Conservation (phyloP, 2,113 vertebrate species). For the Pelmatolapia mariae region DNA sequence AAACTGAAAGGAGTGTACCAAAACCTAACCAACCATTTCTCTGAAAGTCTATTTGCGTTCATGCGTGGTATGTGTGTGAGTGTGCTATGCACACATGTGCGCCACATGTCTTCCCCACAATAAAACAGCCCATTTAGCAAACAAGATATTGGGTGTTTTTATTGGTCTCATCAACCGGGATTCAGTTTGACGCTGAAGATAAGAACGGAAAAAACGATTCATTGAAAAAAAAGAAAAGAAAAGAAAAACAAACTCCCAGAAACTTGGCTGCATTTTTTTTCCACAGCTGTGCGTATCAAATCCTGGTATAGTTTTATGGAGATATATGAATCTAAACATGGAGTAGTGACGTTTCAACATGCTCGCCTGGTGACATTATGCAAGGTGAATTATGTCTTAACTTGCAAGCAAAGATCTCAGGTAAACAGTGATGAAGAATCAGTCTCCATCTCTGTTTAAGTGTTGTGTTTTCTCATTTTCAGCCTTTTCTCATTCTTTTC, state of each 20-base stretch:
- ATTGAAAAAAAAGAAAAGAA: not conserved
- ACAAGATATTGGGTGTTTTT: constrained; percentile 22
- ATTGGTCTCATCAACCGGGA: constrained; percentile 9
- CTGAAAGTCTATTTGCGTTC: not conserved
- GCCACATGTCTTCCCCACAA: not conserved
- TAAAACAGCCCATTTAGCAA: not conserved
- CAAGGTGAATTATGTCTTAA: not conserved
- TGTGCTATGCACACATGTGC: constrained; percentile 11
- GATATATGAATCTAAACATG: constrained; percentile 9
- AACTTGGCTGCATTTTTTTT: not conserved
- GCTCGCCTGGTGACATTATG: not conserved
- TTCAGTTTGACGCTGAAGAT: constrained; percentile 1
- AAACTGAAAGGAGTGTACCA: not conserved
- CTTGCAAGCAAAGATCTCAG: not conserved
- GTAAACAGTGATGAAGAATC: not conserved
- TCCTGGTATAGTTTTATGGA: not conserved
- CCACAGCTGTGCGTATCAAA: not conserved
- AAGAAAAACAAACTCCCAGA: not conserved
- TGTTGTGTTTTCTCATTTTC: not conserved
- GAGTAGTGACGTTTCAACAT: constrained; percentile 13
- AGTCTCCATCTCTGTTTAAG: not conserved
- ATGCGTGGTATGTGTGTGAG: not conserved
- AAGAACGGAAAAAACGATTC: constrained; percentile 6
- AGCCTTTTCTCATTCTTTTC: not conserved
- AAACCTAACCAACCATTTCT: not conserved